Conservation (phyloP, 1,140 invertebrate genomes). For the Halyomorpha halys region DNA sequence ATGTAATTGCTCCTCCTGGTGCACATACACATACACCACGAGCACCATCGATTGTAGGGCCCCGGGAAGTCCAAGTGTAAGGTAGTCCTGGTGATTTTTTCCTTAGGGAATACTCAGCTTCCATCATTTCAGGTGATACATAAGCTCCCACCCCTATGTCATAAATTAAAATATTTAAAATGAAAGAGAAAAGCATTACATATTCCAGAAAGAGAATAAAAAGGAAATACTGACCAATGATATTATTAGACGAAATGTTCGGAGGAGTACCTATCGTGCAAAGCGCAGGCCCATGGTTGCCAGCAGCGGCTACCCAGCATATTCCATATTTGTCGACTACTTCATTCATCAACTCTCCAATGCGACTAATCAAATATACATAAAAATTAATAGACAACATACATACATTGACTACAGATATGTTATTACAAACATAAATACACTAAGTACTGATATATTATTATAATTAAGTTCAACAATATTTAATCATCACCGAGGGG, state of each 20-base stretch:
- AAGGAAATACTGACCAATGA: conserved; percentile 53
- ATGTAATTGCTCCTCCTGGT: conserved; percentile 92
- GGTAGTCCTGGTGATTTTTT: conserved; percentile 72
- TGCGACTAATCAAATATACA: conserved; percentile 45
- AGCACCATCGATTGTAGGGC: conserved; percentile 78
- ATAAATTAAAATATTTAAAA: too few species aligned
- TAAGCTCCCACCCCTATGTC: conserved; percentile 79
- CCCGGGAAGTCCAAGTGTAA: conserved; percentile 92
- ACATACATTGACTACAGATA: too few species aligned
- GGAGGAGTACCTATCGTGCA: conserved; percentile 89
- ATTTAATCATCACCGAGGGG: too few species aligned
- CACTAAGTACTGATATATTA: too few species aligned
- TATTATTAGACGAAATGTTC: conserved; percentile 65
- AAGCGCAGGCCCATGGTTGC: conserved; percentile 89
- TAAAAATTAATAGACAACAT: too few species aligned
- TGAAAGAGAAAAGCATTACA: too few species aligned
- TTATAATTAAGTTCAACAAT: too few species aligned
- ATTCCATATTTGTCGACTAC: conserved; percentile 87
- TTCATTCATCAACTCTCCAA: conserved; percentile 77
- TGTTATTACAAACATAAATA: too few species aligned
- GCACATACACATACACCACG: conserved; percentile 83
- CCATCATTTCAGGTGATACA: conserved; percentile 95
- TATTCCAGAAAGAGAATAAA: too few species aligned
- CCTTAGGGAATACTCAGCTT: conserved; percentile 83
- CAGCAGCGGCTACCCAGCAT: conserved; percentile 83